Conservation (phyloP, 2,113 vertebrate species). For the Strix uralensis region DNA sequence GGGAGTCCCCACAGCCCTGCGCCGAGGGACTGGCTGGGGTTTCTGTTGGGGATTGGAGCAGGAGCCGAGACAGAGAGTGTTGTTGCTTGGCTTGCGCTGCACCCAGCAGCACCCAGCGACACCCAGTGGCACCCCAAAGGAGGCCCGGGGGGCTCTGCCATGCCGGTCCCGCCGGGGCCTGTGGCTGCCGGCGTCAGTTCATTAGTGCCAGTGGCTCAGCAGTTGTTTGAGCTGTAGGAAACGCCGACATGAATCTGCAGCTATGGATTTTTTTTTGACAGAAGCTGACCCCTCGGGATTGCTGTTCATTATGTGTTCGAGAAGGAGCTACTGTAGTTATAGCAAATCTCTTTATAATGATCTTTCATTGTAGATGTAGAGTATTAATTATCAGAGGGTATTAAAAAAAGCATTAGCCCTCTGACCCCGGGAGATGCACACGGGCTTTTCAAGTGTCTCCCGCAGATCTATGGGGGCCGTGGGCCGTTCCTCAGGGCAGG, state of each 20-base stretch:
- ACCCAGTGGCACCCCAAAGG: neutral
- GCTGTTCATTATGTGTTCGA: constrained; percentile 7
- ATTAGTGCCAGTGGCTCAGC: neutral
- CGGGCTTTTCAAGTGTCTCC: neutral
- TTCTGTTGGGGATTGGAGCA: neutral
- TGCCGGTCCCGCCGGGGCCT: fast-evolving
- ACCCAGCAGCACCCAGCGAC: neutral
- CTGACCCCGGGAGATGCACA: neutral
- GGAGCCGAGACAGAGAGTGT: fast-evolving
- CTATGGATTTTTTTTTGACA: constrained; percentile 53
- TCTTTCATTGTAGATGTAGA: constrained; percentile 39
- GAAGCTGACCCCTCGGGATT: constrained; percentile 11
- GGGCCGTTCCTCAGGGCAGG: neutral
- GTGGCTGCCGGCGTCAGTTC: fast-evolving
- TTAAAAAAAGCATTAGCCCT: constrained; percentile 40
- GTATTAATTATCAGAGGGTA: constrained; percentile 47
- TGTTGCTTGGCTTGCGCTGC: neutral
- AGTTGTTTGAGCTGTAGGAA: constrained; percentile 24
- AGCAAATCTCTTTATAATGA: constrained; percentile 46
- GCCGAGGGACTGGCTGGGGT: fast-evolving
- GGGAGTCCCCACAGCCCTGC: neutral
- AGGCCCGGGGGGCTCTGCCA: neutral
- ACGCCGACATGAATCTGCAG: constrained; percentile 19
- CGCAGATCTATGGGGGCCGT: fast-evolving
- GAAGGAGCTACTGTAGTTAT: constrained; percentile 11